Evolutionary conservation across 2,113 vertebrate genomes (phyloP).

Genomic region (Spea bombifrons): DNA sequence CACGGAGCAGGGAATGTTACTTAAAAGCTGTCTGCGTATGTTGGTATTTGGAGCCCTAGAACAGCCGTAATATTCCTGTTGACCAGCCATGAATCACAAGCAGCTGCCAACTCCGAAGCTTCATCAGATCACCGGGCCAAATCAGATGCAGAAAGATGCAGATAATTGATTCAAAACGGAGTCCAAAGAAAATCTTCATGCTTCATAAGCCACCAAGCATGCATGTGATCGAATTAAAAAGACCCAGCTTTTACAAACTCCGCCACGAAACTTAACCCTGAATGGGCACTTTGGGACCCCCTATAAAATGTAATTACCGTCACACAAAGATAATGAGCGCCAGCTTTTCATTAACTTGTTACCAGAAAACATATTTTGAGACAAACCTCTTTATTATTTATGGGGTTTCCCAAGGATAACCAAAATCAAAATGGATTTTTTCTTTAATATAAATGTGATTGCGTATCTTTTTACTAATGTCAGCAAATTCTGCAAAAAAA

Average conservation of each 20-base stretch:
- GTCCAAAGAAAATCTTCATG: constrained; percentile 42
- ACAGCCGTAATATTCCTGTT: background rate
- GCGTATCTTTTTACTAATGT: no score
- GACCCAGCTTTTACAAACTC: constrained; percentile 29
- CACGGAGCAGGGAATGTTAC: no score
- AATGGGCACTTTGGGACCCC: constrained; percentile 3
- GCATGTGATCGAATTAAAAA: constrained; percentile 45
- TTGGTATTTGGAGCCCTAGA: background rate
- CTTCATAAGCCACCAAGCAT: constrained; percentile 40
- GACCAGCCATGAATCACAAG: background rate
- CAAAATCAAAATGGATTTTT: no score
- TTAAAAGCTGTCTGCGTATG: background rate
- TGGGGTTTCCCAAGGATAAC: no score
- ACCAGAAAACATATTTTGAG: no score
- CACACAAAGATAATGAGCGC: no score
- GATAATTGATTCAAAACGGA: constrained; percentile 42
- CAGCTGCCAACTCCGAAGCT: constrained; percentile 6
- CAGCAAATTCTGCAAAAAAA: no score
- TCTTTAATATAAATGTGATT: no score
- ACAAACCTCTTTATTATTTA: no score
- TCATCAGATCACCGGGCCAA: background rate
- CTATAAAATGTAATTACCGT: background rate
- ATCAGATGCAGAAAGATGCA: constrained; percentile 24
- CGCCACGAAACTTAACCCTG: constrained; percentile 17
- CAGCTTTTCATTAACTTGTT: no score